Conservation (phyloP, 1,140 invertebrate species). For the Drosophila azteca region DNA sequence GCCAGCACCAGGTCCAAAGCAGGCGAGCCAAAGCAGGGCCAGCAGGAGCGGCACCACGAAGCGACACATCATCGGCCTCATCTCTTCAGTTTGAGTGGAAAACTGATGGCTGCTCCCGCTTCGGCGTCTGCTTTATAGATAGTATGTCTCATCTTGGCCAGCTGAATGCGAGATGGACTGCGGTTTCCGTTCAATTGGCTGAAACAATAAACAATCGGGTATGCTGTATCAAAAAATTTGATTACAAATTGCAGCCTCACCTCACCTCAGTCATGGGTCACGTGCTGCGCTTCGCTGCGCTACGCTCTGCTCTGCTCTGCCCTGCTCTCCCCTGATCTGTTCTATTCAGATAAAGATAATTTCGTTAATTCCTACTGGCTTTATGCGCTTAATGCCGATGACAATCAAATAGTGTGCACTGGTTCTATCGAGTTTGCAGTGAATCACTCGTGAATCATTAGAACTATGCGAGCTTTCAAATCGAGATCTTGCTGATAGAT, state of each 20-base stretch:
- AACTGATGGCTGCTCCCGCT: not conserved
- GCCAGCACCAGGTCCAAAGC: not conserved
- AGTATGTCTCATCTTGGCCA: constrained; percentile 18
- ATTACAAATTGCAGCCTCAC: constrained; percentile 41
- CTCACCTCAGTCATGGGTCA: constrained; percentile 21
- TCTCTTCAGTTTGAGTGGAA: not conserved
- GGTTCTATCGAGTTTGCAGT: too few relatives aligned
- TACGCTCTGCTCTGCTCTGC: not conserved
- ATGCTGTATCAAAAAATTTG: constrained; percentile 41
- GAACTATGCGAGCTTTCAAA: too few relatives aligned
- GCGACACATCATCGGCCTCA: not conserved
- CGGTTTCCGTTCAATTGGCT: constrained; percentile 24
- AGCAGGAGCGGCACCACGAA: not conserved
- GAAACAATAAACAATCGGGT: constrained; percentile 9
- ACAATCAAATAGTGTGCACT: too few relatives aligned
- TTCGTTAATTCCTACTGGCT: not conserved
- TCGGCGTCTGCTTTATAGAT: constrained; percentile 16
- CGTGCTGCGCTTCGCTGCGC: not conserved
- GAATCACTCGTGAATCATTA: too few relatives aligned
- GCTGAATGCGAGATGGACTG: not conserved
- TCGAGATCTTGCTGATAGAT: too few relatives aligned
- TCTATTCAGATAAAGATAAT: constrained; percentile 22
- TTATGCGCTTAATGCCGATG: too few relatives aligned
- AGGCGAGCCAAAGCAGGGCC: constrained; percentile 2
- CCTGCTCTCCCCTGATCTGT: not conserved